Evolutionary conservation across 2,888 invertebrate species (phyloP), one percentile per base, ranked within the genome.

Genomic region (Machimus atricapillus): DNA sequence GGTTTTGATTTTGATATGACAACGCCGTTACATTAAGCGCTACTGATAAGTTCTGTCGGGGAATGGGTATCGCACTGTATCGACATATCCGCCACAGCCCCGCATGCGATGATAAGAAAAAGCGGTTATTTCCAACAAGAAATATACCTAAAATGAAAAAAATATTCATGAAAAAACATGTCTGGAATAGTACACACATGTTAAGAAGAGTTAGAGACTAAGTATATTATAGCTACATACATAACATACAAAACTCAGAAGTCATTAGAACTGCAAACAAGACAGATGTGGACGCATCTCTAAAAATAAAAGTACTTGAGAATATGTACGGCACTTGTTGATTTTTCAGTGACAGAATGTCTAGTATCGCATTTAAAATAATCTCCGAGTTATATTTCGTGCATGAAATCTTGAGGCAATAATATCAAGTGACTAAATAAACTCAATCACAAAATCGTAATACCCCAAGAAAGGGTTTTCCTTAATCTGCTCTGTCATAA

Each of bases 31-130:
- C 94, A 92, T 93, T 93, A 87, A 93, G 91, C 85, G 94, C 94
- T 89, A 94, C 94, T 92, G 93, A 90, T 87, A 93, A 93, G 92
- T 93, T 94, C 91, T 93, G 93, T 90, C 93, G 91, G 89, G 93
- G 91, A 90, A 91, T 91, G 6, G 92, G 92, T 34, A 90, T 90
- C 58, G 91, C 90, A 31, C 91, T 92, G 31, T 91, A 90, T 16
- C 93, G 91, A 87, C 93, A 93, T 88, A 91, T 91, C 2, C 91
- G 93, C 96, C 96, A 96, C 8, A 96, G 92, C 0, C 96, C 96
- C 3, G 95, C 94, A 90, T 96, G 94, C 89, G 96, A 96, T 90
- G 94, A 94, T 90, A 96, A 92, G 86, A 96, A 94, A 90, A 94
- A 95, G 87, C 94, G 91, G 12, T 94, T 93, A 37, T 93, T 94